Conservation (phyloP, 2,797 vertebrate species). For the Sebastes diaconus region DNA sequence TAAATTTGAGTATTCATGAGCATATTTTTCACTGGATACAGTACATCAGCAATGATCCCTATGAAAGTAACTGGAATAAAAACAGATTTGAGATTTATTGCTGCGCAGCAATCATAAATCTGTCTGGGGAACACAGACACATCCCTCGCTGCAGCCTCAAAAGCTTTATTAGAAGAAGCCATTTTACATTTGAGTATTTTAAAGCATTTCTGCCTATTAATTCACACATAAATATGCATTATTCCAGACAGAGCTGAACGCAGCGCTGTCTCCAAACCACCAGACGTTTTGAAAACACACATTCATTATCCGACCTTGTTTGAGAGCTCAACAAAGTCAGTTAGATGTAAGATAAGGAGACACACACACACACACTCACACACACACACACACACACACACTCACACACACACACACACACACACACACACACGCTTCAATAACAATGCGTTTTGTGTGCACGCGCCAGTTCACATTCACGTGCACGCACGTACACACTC, state of each 20-base stretch:
- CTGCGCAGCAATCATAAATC: slow-evolving; percentile 76
- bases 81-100: slow-evolving; percentile 79
- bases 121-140: slow-evolving; percentile 70
- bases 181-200: slow-evolving; percentile 78
- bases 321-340: slow-evolving; percentile 61
- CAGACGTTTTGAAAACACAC: slow-evolving; percentile 68
- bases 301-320: slow-evolving; percentile 68
- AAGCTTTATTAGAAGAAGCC: slow-evolving; percentile 79
- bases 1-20: slow-evolving; percentile 76
- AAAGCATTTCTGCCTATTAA: slow-evolving; percentile 77
- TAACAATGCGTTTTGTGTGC: neutral
- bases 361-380: too few relatives aligned
- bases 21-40: slow-evolving; percentile 66
- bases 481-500: neutral
- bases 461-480: neutral
- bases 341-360: slow-evolving; percentile 60
- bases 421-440: slow-evolving; percentile 1
- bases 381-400: neutral
- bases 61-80: slow-evolving; percentile 78
- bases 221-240: slow-evolving; percentile 81
- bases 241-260: slow-evolving; percentile 62
- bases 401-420: neutral
- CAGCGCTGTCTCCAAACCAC: slow-evolving; percentile 48
- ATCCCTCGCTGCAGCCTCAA: slow-evolving; percentile 71
- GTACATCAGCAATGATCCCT: slow-evolving; percentile 74